Base-by-base conservation (phyloP, 2,113 vertebrate species). In the Chroicocephalus ridibundus region DNA sequence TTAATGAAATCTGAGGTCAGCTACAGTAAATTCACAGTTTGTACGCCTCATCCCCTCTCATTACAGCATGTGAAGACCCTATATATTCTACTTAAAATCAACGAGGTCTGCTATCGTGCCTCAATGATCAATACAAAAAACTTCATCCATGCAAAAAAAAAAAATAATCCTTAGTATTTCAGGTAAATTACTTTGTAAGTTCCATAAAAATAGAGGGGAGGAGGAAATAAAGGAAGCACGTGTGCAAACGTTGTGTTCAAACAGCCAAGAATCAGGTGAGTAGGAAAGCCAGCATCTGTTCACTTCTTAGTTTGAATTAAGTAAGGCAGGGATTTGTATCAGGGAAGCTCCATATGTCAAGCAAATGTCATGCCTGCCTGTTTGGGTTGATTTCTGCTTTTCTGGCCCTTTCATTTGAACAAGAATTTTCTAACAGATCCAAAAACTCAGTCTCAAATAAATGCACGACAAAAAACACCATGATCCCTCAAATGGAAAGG, bases 361-460 rank as follows among this genome's bases (percentile, higher is more conserved):
- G 55, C 54, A 93, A 97, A 93, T 92, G 29, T 88, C 93, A 92
- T 49, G 64, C 17, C 49, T 91, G 86, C 71, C 36, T 65, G 3
- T 90, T 92, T 93, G 76, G 29, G 85, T 36, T 92, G 71, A 83
- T 88, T 93, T 88, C 82, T 92, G 58, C 40, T 83, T 88, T 96
- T 91, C 65, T 66, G 60, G 46, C 19, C 42, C 72, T 81, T 66
- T 51, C 36, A 62, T 66, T 92, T 94, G 29, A 94, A 71, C 15
- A 81, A 88, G 60, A 93, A 68, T 94, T 94, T 80, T 74, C 58
- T 92, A 88, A 91, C 32, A 86, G 46, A 93, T 81, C 32, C 51
- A 77, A 88, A 40, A 88, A 80, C 19, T 77, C 44, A 49, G 36
- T 57, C 52, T 95, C 49, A 88, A 9, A 79, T 47, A 93, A 95